Base-by-base conservation (phyloP, 30 jellyfish, hydroid and myxozoan species). In the Pelagia noctiluca region DNA sequence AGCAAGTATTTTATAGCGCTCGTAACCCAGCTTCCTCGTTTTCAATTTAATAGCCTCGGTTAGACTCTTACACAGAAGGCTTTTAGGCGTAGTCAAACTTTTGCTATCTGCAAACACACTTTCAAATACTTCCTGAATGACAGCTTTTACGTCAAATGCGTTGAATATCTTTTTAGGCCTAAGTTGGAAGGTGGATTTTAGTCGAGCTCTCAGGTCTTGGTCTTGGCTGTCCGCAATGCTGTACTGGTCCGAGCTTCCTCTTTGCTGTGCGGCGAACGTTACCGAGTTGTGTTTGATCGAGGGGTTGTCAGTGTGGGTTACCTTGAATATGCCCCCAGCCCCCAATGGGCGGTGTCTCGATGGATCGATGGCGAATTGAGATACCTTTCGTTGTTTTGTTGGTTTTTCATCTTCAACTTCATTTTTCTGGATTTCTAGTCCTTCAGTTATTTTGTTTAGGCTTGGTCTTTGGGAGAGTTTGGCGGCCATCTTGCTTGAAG, bases 21-120 rank as follows among this genome's bases (percentile, higher is more conserved):
- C 93, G 67, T 52, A 70, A 32, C 63, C 61, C 63, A 83, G 77
- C 23, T 82, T 61, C 82, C 87, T 83, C 71, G 87, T 70, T 54
- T 70, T 69, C 78, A 54, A 33, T 33, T 83, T 71, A 32, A 83
- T 83, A 36, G 73, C 87, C 81, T 70, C 87, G 26, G 93, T 72
- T 38, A 83, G 91, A 26, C 35, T 68, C 71, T 81, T 81, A 53
- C 91, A 81, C 0, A 81, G 46, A 18, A 36, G 66, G 30, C 69
- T 81, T 30, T 35, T 81, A 19, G 91, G 73, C 4, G 34, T 12
- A 28, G 1, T 46, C 36, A 19, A 4, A 3, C 7, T 49, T 21
- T 50, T 30, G 65, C 53, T 49, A 71, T 37, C 50, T 24, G 22
- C 4, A 0, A 67, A 24, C 7, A 42, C 69, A 63, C 36, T 81